Percentiles rank a stretch among this genome's conserved stretches.
Conservation (phyloP, 2,888 invertebrate genomes). For the Cynaeus angustus region DNA sequence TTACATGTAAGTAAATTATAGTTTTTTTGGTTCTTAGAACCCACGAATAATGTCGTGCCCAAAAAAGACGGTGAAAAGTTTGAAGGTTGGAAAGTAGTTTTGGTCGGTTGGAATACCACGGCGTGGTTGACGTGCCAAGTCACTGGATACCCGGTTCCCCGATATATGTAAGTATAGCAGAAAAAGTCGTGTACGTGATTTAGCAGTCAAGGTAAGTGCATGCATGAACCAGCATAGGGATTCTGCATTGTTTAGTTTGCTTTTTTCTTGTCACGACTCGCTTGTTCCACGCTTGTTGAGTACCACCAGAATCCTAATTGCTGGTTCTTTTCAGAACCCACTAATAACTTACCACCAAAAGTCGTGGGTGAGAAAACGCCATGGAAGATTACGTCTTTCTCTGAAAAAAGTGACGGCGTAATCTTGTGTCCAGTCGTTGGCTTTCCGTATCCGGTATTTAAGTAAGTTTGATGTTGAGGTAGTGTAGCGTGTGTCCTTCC, state of each 20-base stretch:
- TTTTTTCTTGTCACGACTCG: conserved; percentile 30
- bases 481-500: conserved; percentile 25
- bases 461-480: conserved; percentile 74
- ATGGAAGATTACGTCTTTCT: conserved; percentile 78
- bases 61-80: conserved; percentile 75
- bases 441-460: conserved; percentile 81
- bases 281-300: conserved; percentile 23
- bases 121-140: conserved; percentile 78
- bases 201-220: conserved; percentile 48
- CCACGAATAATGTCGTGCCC: conserved; percentile 77
- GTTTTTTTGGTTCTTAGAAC: conserved; percentile 62
- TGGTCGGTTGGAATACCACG: conserved; percentile 72
- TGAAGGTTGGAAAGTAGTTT: conserved; percentile 76
- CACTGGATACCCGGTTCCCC: conserved; percentile 73
- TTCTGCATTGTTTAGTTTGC: conserved; percentile 60
- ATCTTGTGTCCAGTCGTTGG: conserved; percentile 82
- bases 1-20: conserved; percentile 71
- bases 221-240: conserved; percentile 61
- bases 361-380: conserved; percentile 71
- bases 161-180: conserved; percentile 56
- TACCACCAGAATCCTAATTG: conserved; percentile 60
- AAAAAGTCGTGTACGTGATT: too few relatives aligned
- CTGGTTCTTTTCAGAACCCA: conserved; percentile 71
- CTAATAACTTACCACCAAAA: conserved; percentile 72
- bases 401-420: conserved; percentile 74